Conservation (phyloP, 2,797 vertebrate species). For the Harpagifer antarcticus region DNA sequence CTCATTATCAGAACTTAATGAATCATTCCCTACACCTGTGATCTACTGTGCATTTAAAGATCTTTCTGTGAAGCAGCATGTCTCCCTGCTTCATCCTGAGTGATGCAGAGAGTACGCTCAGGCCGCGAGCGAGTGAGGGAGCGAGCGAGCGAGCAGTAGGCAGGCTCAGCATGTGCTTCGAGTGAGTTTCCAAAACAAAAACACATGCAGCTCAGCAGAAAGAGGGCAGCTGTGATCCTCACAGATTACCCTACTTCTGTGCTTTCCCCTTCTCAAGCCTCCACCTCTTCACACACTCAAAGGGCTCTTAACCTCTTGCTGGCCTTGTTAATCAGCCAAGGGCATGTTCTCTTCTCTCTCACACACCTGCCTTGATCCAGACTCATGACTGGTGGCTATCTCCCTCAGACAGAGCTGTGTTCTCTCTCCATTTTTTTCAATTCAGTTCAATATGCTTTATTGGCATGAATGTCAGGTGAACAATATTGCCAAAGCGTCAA, state of each 20-base stretch:
- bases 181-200: conserved; percentile 72
- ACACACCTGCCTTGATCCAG: conserved; percentile 1
- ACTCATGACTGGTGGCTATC: conserved; percentile 1
- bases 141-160: neutral
- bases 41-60: too few species aligned
- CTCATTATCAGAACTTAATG: too few species aligned
- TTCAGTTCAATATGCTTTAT: neutral
- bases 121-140: too few species aligned
- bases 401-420: conserved; percentile 1
- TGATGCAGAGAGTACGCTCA: too few species aligned
- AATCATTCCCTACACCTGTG: too few species aligned
- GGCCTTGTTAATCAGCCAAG: neutral
- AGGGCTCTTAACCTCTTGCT: neutral
- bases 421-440: too few species aligned
- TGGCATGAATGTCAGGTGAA: too few species aligned
- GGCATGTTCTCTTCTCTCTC: neutral
- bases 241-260: conserved; percentile 61
- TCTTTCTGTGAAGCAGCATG: too few species aligned
- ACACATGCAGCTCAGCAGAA: conserved; percentile 53
- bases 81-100: too few species aligned
- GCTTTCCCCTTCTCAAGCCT: conserved; percentile 4
- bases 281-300: neutral
- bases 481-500: too few species aligned
- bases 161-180: conserved; percentile 56
- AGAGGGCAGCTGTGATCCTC: conserved; percentile 49